Evolutionary conservation across 1,140 invertebrate genomes (phyloP).

Genomic region (Himalopsyche phryganea): DNA sequence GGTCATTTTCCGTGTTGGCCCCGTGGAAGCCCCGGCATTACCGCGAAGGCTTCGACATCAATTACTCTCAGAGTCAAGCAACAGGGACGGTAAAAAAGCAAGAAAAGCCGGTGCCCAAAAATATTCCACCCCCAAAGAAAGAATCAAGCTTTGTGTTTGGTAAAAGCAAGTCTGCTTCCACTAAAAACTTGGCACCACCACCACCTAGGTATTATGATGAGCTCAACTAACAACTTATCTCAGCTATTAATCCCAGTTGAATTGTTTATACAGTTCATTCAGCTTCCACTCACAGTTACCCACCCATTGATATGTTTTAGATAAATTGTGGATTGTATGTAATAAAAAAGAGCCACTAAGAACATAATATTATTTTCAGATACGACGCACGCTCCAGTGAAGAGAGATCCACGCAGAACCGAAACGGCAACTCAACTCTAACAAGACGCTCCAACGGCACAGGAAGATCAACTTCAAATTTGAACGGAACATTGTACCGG

Average conservation of each 20-base stretch:
- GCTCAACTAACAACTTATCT: slow-evolving; percentile 37
- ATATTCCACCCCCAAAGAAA: slow-evolving; percentile 42
- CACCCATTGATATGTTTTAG: too few relatives aligned
- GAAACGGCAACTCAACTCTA: slow-evolving; percentile 35
- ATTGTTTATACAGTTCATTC: too few relatives aligned
- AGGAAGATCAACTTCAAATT: slow-evolving; percentile 29
- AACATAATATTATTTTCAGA: slow-evolving; percentile 36
- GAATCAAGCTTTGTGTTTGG: slow-evolving; percentile 37
- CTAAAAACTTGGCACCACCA: slow-evolving; percentile 36
- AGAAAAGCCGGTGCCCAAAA: slow-evolving; percentile 40
- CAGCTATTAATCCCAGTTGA: too few relatives aligned
- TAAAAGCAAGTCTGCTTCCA: slow-evolving; percentile 41
- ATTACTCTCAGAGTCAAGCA: slow-evolving; percentile 69
- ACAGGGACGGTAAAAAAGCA: slow-evolving; percentile 47
- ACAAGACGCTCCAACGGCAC: slow-evolving; percentile 40
- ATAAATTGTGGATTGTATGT: too few relatives aligned
- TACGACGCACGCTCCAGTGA: slow-evolving; percentile 46
- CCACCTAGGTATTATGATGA: slow-evolving; percentile 6
- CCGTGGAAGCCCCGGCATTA: slow-evolving; percentile 77
- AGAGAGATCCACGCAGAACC: slow-evolving; percentile 17
- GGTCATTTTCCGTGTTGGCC: slow-evolving; percentile 77
- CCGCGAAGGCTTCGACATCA: slow-evolving; percentile 71
- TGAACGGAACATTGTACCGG: slow-evolving; percentile 33
- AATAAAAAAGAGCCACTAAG: too few relatives aligned
- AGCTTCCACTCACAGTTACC: too few relatives aligned